Evolutionary conservation across 2,888 invertebrate species (phyloP), one percentile per base, ranked within the genome.

Genomic region (Heterodera filipjevi): DNA sequence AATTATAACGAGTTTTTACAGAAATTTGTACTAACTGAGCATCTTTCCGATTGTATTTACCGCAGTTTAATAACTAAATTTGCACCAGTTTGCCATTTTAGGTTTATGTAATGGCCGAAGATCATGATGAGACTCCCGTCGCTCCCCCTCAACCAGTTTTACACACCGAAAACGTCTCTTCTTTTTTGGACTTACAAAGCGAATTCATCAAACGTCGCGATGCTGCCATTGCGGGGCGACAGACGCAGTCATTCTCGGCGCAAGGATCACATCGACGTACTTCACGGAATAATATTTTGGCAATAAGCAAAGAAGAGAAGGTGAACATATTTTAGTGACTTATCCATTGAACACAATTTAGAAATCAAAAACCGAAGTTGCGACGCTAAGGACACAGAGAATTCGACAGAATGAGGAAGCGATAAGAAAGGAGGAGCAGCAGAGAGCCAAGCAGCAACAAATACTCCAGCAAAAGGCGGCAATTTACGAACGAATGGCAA

Each of bases 401-500:
- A 80, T 81, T 59, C 76, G 78, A 16, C 66, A 72, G 35, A 80
- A 83, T 39, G 85, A 81, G 33, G 73, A 76, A 39, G 77, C 73
- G 53, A 39, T 85, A n/a, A 70, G 76, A 32, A 72, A 81, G 44
- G 86, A 86, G 77, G 85, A 86, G 49, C 82, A 77, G 32, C 84
- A 84, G 44, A 71, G 80, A 10, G n/a, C 79, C 27, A 70, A 71
- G 22, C 81, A 77, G 46, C 59, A 72, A 14, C 79, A 82, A 72
- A 84, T 82, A 12, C 64, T 82, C 35, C 79, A 83, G 72, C 84
- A 87, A 71, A 87, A 87, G 71, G 76, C 85, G 12, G 79, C 78
- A 22, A 79, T 85, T 8, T 87, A 87, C 71, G 87, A 87, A 16
- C 71, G 81, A 71, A 77, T 86, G 80, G 77, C 79, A 19, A 81